Percentiles rank a stretch among this genome's conserved stretches.
Evolutionary conservation across 2,113 vertebrate species (phyloP).

Genomic region (Larimichthys crocea): DNA sequence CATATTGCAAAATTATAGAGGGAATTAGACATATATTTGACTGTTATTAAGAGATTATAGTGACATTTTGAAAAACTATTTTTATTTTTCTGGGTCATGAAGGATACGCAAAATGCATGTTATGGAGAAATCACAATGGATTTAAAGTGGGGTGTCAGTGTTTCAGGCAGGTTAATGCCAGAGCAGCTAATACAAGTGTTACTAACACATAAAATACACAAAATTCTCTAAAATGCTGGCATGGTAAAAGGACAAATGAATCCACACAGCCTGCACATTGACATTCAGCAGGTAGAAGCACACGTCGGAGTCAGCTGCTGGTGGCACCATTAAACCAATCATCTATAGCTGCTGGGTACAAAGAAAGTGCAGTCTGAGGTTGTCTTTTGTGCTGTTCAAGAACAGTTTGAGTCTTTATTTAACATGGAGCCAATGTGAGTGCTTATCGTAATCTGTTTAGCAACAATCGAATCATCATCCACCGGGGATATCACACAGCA

Average conservation of each 20-base stretch:
- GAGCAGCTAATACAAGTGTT: neutral
- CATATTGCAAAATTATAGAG: too few species aligned
- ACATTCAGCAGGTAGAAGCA: neutral
- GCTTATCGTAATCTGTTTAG: conserved; percentile 38
- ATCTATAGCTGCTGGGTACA: conserved; percentile 14
- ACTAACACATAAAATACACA: neutral
- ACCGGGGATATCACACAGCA: neutral
- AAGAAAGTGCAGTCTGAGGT: neutral
- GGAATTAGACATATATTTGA: neutral
- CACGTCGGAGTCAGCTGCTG: neutral
- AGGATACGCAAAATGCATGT: neutral
- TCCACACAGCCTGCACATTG: neutral
- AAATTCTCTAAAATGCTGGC: neutral
- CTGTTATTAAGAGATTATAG: neutral
- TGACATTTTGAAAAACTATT: neutral
- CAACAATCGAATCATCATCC: conserved; percentile 8
- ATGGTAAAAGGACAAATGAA: neutral
- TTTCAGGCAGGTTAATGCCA: neutral
- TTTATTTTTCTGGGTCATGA: neutral
- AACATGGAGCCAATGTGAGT: neutral
- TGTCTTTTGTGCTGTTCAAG: neutral
- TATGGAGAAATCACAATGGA: neutral
- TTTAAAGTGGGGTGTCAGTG: neutral
- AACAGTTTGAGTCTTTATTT: conserved; percentile 32
- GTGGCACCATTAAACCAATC: conserved; percentile 6